phyloP scores from a whole-genome alignment of 2,113 vertebrate genomes.

The Grus americana region DNA sequence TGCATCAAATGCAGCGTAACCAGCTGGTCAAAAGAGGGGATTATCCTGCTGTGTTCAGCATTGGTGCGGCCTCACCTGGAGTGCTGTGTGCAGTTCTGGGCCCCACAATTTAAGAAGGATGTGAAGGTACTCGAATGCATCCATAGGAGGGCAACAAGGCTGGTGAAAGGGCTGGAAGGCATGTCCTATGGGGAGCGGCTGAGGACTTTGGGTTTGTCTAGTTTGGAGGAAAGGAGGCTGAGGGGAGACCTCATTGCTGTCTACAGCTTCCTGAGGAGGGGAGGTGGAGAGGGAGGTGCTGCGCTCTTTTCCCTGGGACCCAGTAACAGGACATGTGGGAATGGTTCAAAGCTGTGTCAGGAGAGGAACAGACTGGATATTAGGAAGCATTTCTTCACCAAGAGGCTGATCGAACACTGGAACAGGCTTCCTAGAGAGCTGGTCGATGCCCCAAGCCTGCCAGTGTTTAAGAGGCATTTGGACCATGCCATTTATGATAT shows the following conservation, averaged over 20 bases:
- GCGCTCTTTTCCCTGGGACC: too few relatives aligned
- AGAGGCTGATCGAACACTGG: too few relatives aligned
- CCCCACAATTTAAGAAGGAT: not conserved
- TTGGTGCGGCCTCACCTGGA: not conserved
- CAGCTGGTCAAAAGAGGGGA: not conserved
- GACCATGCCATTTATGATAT: not conserved
- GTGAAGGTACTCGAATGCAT: accelerated
- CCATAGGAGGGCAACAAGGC: not conserved
- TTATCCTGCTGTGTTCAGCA: accelerated
- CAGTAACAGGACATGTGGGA: too few relatives aligned
- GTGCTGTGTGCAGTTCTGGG: not conserved
- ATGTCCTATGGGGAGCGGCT: not conserved
- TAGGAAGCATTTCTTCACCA: too few relatives aligned
- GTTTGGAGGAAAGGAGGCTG: too few relatives aligned
- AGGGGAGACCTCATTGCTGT: too few relatives aligned
- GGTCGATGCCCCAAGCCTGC: accelerated
- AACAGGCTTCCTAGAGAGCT: not conserved
- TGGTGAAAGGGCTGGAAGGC: not conserved
- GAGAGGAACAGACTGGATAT: too few relatives aligned
- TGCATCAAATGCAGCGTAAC: not conserved
- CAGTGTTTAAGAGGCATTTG: not conserved
- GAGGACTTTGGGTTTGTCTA: too few relatives aligned
- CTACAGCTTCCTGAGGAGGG: too few relatives aligned
- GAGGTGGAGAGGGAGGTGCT: too few relatives aligned
- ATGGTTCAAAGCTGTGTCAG: too few relatives aligned